Base-by-base conservation (phyloP, 2,797 vertebrate species). In the Momotus momota region DNA sequence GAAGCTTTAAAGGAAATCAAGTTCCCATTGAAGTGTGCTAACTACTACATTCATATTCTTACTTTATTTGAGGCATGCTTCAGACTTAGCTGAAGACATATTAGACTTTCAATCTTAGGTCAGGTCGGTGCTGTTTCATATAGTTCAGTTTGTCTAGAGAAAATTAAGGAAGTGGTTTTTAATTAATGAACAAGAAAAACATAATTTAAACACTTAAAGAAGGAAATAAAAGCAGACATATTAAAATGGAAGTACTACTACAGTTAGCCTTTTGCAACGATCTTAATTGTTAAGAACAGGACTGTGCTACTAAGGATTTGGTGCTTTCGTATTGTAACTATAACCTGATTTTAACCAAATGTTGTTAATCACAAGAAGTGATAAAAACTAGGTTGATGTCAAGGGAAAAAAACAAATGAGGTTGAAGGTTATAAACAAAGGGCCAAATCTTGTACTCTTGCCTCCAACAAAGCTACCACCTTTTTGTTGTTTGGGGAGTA, bases 1-100 rank as follows among this genome's bases (percentile, higher is more conserved):
- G 60, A 94, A 83, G 23, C 8, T 74, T 79, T 94, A 86, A 90
- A 66, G n/a, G 72, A 95, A 95, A 94, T 86, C 31, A 89, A 35
- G 60, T 78, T 90, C 64, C 80, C 54, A 26, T 33, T 78, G 89
- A 93, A 60, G 64, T 89, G 52, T 79, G 58, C 9, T 93, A 84
- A 95, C 94, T 92, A 65, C 20, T 83, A 33, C 31, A 81, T 80
- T 95, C 81, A 64, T 38, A 55, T 87, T 85, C 70, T 86, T 88
- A 26, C 54, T 93, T 83, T 89, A 93, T 38, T 94, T 92, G 64
- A 80, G 54, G 29, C 18, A 62, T 62, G 54, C 62, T 69, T 94
- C 69, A 90, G 67, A 62, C 29, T 81, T 77, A 80, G 38, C 54
- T 89, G 72, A 67, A 81, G 86, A 90, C 7, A 78, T 88, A 45